Conservation (phyloP, 1,140 invertebrate genomes). For the Rhynchophorus ferrugineus region DNA sequence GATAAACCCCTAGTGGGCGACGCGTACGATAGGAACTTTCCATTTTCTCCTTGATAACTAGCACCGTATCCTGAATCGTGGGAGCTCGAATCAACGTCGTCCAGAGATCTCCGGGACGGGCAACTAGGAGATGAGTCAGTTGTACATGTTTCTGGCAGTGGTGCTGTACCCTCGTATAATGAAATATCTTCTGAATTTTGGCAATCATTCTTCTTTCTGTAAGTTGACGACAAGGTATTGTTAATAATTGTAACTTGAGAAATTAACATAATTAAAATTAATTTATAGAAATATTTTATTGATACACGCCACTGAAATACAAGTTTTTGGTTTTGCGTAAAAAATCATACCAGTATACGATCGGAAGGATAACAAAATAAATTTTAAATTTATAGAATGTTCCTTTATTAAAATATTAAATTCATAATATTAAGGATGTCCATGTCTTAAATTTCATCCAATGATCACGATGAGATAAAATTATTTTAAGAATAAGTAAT, state of each 20-base stretch:
- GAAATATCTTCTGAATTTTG: constrained; percentile 24
- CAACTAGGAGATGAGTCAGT: constrained; percentile 22
- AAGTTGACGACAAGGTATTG: constrained; percentile 17
- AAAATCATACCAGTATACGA: no score
- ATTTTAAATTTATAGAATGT: no score
- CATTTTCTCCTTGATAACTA: constrained; percentile 27
- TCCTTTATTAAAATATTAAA: no score
- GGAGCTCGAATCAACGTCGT: constrained; percentile 46
- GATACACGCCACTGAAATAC: no score
- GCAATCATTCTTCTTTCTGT: constrained; percentile 13
- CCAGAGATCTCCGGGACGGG: constrained; percentile 21
- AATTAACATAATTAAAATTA: no score
- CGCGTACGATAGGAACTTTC: constrained; percentile 46
- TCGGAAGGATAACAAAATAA: no score
- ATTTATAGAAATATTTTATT: no score
- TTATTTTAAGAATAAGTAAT: no score
- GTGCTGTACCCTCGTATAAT: constrained; percentile 20
- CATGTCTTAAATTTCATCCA: no score
- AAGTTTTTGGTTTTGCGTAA: no score
- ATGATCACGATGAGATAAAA: no score
- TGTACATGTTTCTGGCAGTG: constrained; percentile 7
- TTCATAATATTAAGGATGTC: no score
- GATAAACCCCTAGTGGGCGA: constrained; percentile 34
- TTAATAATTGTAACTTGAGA: constrained; percentile 4
- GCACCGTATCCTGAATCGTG: constrained; percentile 52